These are phyloP conservation scores for Drosophila malerkotliana DNA, from an alignment of 1,140 invertebrate genomes.

Conservation along the genomic window DNA sequence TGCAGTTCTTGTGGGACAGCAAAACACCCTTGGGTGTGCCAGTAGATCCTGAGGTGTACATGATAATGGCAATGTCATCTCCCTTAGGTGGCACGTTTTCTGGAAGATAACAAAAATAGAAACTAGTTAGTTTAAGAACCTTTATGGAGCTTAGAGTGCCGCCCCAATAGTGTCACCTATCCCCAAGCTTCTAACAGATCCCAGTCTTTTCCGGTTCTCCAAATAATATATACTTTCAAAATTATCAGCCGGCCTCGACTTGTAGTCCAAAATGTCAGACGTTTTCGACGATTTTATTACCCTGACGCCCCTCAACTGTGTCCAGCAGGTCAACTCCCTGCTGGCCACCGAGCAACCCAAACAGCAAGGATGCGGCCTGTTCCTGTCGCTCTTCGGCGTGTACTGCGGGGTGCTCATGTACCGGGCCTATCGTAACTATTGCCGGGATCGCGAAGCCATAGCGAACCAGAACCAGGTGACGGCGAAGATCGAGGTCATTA, in stretches of 20 bases:
- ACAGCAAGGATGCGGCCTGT: slow-evolving; percentile 9
- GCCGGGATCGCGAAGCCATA: not conserved
- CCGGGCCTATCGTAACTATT: slow-evolving; percentile 15
- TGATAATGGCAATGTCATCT: slow-evolving; percentile 95
- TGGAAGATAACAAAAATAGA: slow-evolving; percentile 52
- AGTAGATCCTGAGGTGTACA: slow-evolving; percentile 98
- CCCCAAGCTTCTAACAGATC: not conserved
- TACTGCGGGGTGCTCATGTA: slow-evolving; percentile 32
- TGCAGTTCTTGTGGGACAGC: slow-evolving; percentile 95
- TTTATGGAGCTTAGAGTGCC: slow-evolving; percentile 4
- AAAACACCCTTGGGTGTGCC: slow-evolving; percentile 95
- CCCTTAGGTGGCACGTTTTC: slow-evolving; percentile 86
- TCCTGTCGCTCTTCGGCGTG: slow-evolving; percentile 23
- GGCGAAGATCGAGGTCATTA: not conserved
- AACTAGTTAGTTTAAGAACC: not conserved
- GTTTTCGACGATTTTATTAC: slow-evolving; percentile 34
- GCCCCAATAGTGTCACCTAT: not conserved
- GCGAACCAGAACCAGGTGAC: not conserved
- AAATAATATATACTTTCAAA: slow-evolving; percentile 20
- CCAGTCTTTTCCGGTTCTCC: not conserved
- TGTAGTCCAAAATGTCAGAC: slow-evolving; percentile 8
- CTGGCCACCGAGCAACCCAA: not conserved
- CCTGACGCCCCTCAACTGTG: slow-evolving; percentile 39
- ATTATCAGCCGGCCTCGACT: slow-evolving; percentile 10
- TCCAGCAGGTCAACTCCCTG: slow-evolving; percentile 20